Evolutionary conservation across 1,140 invertebrate genomes (phyloP), one percentile per base, ranked within the genome.

Genomic region (Sweltsa coloradensis): DNA sequence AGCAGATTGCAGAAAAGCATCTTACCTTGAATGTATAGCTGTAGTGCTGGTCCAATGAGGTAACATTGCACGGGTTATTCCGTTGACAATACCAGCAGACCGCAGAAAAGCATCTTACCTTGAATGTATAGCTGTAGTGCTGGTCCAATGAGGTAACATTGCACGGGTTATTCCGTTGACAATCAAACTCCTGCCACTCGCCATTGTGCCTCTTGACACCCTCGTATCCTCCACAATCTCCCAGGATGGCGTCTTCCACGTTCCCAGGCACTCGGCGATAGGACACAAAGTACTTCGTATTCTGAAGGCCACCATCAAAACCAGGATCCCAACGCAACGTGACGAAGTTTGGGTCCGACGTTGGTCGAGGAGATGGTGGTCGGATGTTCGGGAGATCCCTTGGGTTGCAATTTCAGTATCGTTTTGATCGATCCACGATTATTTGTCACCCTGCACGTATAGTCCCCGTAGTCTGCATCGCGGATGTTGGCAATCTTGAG

Each of bases 31-130:
- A 89, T 0, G 78, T 68, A 57, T 89, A 91, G 6, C 72, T 78
- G 55, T 85, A 83, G 58, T 90, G 84, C 56, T 91, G 87, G 7
- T 89, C 82, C 2, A 93, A 66, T 21, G 76, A 70, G 0, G 80
- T 83, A 0, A 94, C 81, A 58, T 89, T 89, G 62, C 91, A 95
- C 1, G 89, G 89, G 55, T 90, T 89, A 23, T 79, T 76, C 14
- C 76, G 70, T 25, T 84, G 79, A 57, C 90, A 95, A 53, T 91
- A n/a, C n/a, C n/a, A n/a, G 36, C 18, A 37, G 36, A 5, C 16
- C 23, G 36, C 5, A 16, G 11, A 22, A 37, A 37, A 34, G 5
- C 5, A 16, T 27, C 56, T 60, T 57, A 73, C 76, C 70, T 86
- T 87, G 60, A 90, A 89, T 0, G 78, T 68, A 57, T 89, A 91